phyloP scores from a whole-genome alignment of 2,797 vertebrate genomes.

The Myotis vivesi region DNA sequence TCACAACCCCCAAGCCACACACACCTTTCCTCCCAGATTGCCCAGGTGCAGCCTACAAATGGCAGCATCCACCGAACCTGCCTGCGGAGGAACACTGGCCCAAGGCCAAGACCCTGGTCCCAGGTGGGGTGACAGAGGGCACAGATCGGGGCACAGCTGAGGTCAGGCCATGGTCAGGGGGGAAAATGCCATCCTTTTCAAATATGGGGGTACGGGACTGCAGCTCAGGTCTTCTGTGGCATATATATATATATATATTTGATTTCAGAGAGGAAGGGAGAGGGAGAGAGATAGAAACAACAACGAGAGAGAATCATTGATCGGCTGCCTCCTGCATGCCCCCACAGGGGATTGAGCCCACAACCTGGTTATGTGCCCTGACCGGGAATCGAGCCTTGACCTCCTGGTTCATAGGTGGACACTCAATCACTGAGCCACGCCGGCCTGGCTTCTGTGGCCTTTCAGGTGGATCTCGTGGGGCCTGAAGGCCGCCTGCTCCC shows the following conservation, averaged over 20 bases:
- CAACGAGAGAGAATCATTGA: no score
- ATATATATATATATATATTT: neutral
- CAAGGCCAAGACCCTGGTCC: neutral
- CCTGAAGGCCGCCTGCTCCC: neutral
- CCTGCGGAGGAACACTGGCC: accelerated
- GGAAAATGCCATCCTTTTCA: neutral
- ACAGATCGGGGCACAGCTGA: neutral
- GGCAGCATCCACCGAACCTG: no score
- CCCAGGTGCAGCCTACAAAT: neutral
- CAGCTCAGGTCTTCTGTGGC: neutral
- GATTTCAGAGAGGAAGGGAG: no score
- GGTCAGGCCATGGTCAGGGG: neutral
- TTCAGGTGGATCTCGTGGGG: neutral
- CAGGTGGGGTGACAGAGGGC: neutral
- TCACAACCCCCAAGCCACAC: neutral
- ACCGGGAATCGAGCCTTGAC: no score
- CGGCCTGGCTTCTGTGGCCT: neutral
- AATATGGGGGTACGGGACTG: neutral
- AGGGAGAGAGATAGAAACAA: no score
- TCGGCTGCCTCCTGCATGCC: no score
- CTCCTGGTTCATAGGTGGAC: no score
- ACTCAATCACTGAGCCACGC: no score
- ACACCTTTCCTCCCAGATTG: neutral
- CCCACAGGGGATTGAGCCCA: no score
- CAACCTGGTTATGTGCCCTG: no score